Evolutionary conservation across 2,797 vertebrate species (phyloP).

Genomic region (Urocyon cinereoargenteus): DNA sequence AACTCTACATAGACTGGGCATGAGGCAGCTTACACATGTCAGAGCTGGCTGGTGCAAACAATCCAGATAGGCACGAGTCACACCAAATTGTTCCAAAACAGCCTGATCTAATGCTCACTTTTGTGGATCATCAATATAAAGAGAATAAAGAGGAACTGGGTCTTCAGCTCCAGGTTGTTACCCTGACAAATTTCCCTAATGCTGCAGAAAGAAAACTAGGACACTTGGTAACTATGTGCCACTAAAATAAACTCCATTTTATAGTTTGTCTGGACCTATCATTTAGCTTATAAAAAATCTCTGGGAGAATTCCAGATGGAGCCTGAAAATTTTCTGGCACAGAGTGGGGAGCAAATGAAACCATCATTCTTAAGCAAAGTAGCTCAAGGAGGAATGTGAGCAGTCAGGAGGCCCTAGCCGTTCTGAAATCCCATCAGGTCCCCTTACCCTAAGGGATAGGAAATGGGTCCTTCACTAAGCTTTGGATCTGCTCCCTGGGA

Average conservation of each 20-base stretch:
- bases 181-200: neutral
- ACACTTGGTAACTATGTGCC: neutral
- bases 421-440: neutral
- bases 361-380: neutral
- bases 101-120: neutral
- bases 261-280: neutral
- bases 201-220: neutral
- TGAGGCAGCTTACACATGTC: neutral
- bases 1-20: neutral
- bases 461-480: neutral
- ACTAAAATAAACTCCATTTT: neutral
- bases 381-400: neutral
- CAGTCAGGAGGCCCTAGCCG: neutral
- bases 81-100: neutral
- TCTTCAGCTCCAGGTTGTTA: neutral
- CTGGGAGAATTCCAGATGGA: neutral
- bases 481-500: neutral
- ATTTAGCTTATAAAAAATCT: slow-evolving; percentile 4
- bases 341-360: neutral
- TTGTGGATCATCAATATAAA: neutral
- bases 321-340: neutral
- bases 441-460: neutral
- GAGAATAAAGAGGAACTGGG: neutral
- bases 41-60: neutral
- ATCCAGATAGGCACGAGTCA: neutral